Evolutionary conservation across 92 coral and sea anemone genomes (phyloP).

Genomic region (Meandrina meandrites): DNA sequence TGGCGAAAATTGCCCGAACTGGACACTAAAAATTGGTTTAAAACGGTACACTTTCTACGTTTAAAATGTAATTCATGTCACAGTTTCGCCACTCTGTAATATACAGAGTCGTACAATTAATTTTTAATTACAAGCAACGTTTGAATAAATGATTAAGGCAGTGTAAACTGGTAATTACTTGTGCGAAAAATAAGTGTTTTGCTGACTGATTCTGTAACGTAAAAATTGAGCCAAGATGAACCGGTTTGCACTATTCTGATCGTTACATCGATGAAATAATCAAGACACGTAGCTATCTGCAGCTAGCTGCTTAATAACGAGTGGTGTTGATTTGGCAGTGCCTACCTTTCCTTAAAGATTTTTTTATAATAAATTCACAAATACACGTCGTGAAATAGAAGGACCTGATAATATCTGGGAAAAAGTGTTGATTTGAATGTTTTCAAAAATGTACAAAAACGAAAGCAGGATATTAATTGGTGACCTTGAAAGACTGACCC

Average conservation of each 20-base stretch:
- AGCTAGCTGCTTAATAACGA: background rate
- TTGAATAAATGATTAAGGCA: constrained; percentile 47
- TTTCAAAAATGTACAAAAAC: background rate
- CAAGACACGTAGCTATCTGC: background rate
- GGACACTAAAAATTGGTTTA: background rate
- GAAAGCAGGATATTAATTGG: background rate
- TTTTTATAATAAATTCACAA: background rate
- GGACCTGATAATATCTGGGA: background rate
- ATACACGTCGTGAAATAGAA: background rate
- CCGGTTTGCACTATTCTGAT: background rate
- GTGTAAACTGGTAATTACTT: constrained; percentile 51
- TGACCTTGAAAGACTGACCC: background rate
- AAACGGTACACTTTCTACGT: background rate
- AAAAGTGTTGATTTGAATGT: background rate
- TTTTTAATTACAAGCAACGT: constrained; percentile 52
- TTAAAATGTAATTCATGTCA: background rate
- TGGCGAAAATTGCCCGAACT: background rate
- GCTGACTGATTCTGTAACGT: background rate
- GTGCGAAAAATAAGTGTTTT: constrained; percentile 26
- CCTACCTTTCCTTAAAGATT: background rate
- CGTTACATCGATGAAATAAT: background rate
- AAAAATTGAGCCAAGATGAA: background rate
- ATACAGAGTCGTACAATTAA: constrained; percentile 40
- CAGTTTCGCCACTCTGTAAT: constrained; percentile 14
- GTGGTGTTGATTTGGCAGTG: background rate